Evolutionary conservation across 2,113 vertebrate species (phyloP).

Genomic region (Xenopus borealis): DNA sequence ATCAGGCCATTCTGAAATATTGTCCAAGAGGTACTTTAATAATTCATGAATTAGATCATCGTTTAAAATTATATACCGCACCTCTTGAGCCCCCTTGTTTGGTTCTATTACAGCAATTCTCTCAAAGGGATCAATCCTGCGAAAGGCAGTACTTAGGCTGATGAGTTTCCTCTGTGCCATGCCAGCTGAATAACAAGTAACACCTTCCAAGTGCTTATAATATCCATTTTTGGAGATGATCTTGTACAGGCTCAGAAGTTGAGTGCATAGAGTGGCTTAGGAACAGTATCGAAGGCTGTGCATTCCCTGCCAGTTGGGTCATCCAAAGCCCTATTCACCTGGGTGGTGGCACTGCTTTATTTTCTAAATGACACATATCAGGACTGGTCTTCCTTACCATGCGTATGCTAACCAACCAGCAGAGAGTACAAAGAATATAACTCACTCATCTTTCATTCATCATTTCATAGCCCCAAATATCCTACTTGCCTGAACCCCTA

Average conservation of each 20-base stretch:
- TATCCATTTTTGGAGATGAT: not conserved
- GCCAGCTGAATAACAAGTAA: not conserved
- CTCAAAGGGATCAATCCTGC: not conserved
- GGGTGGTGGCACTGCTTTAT: not conserved
- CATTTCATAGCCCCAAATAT: too few species aligned
- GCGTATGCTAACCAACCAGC: too few species aligned
- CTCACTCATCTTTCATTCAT: too few species aligned
- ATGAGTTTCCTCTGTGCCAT: not conserved
- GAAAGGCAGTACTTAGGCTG: not conserved
- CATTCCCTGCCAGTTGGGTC: not conserved
- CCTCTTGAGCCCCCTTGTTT: not conserved
- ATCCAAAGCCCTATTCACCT: not conserved
- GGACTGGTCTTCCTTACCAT: too few species aligned
- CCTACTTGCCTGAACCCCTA: too few species aligned
- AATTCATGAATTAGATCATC: conserved; percentile 17
- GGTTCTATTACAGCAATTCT: not conserved
- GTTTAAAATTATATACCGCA: not conserved
- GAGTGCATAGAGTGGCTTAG: too few species aligned
- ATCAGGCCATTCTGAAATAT: not conserved
- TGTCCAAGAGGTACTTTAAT: not conserved
- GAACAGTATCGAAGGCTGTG: not conserved
- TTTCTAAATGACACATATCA: too few species aligned
- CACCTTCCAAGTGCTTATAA: not conserved
- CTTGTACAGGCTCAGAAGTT: not conserved
- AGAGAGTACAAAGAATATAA: too few species aligned